Evolutionary conservation across 2,113 vertebrate species (phyloP).

Genomic region (Sitta europaea): DNA sequence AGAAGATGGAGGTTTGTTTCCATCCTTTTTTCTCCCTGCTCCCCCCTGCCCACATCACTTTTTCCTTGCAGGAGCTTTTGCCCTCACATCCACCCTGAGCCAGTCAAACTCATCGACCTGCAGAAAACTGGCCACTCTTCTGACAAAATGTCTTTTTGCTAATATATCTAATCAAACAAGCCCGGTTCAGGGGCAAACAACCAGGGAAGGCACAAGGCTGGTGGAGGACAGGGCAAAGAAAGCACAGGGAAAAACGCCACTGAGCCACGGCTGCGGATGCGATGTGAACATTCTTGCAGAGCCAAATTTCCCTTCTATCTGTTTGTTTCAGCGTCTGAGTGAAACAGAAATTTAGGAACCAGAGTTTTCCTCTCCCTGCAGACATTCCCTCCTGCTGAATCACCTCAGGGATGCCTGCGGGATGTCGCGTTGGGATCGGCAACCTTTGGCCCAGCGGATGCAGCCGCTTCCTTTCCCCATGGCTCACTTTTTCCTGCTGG

Average conservation of each 20-base stretch:
- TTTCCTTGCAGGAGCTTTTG: not conserved
- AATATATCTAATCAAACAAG: not conserved
- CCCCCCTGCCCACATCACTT: too few relatives aligned
- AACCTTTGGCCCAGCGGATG: not conserved
- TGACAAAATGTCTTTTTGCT: not conserved
- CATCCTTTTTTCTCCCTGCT: not conserved
- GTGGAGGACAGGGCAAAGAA: not conserved
- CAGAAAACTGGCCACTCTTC: not conserved
- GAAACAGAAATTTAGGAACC: not conserved
- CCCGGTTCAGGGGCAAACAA: not conserved
- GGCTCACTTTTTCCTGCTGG: slow-evolving; percentile 30
- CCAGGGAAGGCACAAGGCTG: not conserved
- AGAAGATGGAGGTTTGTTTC: fast-evolving
- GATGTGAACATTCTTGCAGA: fast-evolving
- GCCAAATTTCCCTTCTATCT: not conserved
- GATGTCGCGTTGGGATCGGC: fast-evolving
- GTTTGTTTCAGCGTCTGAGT: not conserved
- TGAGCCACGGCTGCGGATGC: not conserved
- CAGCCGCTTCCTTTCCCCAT: not conserved
- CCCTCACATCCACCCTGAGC: not conserved
- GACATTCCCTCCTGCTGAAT: not conserved
- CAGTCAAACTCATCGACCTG: fast-evolving
- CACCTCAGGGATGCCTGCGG: not conserved
- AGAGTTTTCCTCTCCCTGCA: not conserved
- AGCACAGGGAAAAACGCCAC: not conserved